Base-by-base conservation (phyloP, 2,113 vertebrate genomes). In the Montifringilla adamsi region DNA sequence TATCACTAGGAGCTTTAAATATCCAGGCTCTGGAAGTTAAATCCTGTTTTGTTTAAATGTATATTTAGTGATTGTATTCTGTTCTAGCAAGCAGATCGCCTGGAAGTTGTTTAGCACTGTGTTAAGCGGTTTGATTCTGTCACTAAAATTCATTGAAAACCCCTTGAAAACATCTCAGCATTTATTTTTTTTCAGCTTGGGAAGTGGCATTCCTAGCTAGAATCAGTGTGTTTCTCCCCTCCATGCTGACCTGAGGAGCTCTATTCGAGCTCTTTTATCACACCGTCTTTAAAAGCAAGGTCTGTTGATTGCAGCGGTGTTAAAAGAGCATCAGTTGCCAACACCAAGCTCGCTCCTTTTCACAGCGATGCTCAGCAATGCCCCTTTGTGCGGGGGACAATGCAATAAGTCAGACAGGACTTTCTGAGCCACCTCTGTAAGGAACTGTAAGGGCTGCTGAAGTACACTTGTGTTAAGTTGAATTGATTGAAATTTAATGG, bases 401-500 rank as follows among this genome's bases (percentile, higher is more conserved):
- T 98, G 96, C 97, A 92, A 96, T 97, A 97, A 98, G 98, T 98
- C 98, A 98, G 95, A 96, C 94, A 76, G 97, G 96, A 98, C 97
- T 97, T 98, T 96, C 91, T 94, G 94, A 97, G 97, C 96, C 97
- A 97, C 97, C 86, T 96, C 96, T 96, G 44, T 96, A 95, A 97
- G 96, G 97, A 97, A 97, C 94, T 97, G 96, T 97, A 98, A 96
- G 97, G 97, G 97, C 95, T 96, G 84, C 97, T 99, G 98, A 98
- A 99, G 98, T 97, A 98, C 97, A 97, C 98, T 99, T 98, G 98
- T 98, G 98, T 98, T 97, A 98, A 96, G 98, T 98, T 98, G 98
- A 98, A 99, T 98, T 98, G 98, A 99, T 99, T 98, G 98, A 98
- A 98, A 98, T 98, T 98, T 98, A 99, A 99, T 99, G 98, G 98